phyloP scores from a whole-genome alignment of 1,140 invertebrate species.

The Drosophila erecta region DNA sequence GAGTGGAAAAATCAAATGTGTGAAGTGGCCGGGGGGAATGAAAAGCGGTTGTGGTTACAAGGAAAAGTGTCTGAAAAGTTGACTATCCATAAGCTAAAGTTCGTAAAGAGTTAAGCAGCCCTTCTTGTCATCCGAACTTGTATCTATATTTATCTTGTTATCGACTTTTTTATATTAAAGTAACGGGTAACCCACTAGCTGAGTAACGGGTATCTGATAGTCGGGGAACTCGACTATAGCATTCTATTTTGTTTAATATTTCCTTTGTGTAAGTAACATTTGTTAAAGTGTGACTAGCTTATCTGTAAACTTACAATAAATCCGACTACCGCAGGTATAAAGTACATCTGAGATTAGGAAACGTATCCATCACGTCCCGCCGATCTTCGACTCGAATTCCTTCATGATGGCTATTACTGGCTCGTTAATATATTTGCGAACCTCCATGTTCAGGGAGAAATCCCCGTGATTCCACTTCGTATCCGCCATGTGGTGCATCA shows the following conservation, averaged over 20 bases:
- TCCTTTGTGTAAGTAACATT: neutral
- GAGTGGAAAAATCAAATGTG: constrained; percentile 47
- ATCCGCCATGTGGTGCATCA: constrained; percentile 85
- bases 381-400: constrained; percentile 31
- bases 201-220: too few relatives aligned
- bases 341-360: constrained; percentile 18
- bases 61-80: constrained; percentile 20
- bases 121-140: too few relatives aligned
- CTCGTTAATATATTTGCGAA: constrained; percentile 61
- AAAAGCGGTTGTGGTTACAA: constrained; percentile 12
- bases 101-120: neutral
- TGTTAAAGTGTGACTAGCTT: constrained; percentile 2
- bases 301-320: constrained; percentile 28
- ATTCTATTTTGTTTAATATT: neutral
- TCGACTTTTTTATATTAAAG: neutral
- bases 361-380: constrained; percentile 6
- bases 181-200: too few relatives aligned
- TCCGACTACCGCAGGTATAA: constrained; percentile 5
- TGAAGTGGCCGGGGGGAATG: constrained; percentile 9
- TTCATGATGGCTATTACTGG: constrained; percentile 68
- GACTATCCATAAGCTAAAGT: neutral
- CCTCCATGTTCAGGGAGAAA: constrained; percentile 76
- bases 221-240: too few relatives aligned
- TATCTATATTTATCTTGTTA: neutral
- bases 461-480: constrained; percentile 87